Evolutionary conservation across 2,888 invertebrate species (phyloP).

Genomic region (Xylophagus ater): DNA sequence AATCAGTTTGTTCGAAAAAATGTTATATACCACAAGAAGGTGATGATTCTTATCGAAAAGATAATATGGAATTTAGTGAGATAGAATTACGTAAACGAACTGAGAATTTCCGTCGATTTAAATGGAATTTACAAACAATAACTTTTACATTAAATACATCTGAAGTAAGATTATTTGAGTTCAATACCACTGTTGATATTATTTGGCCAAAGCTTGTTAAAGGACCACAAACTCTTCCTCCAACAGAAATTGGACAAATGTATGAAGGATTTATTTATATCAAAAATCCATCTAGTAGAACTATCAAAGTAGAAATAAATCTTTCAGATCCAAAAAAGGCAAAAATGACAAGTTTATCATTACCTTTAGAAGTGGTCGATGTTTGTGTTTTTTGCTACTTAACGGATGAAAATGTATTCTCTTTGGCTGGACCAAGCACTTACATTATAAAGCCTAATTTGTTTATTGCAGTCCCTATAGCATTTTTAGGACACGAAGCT

Average conservation of each 20-base stretch:
- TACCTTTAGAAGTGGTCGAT: slow-evolving; percentile 35
- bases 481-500: slow-evolving; percentile 27
- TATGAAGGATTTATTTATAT: slow-evolving; percentile 30
- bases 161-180: slow-evolving; percentile 31
- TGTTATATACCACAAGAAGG: slow-evolving; percentile 28
- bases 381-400: slow-evolving; percentile 31
- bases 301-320: slow-evolving; percentile 30
- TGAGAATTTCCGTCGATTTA: slow-evolving; percentile 33
- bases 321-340: slow-evolving; percentile 31
- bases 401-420: slow-evolving; percentile 33
- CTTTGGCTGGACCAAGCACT: slow-evolving; percentile 21
- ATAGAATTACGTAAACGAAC: slow-evolving; percentile 32
- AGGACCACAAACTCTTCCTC: slow-evolving; percentile 28
- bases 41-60: slow-evolving; percentile 10
- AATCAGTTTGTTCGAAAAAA: slow-evolving; percentile 49
- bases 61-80: slow-evolving; percentile 31
- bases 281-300: slow-evolving; percentile 32
- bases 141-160: slow-evolving; percentile 33
- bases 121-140: slow-evolving; percentile 30
- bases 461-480: slow-evolving; percentile 28
- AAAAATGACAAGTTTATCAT: slow-evolving; percentile 27
- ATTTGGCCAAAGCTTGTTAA: slow-evolving; percentile 37
- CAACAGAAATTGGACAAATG: slow-evolving; percentile 32
- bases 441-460: slow-evolving; percentile 27
- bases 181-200: slow-evolving; percentile 34